A percentile compares a stretch with the other conserved stretches of the same genome.
These are phyloP conservation scores for Dicrostonyx torquatus DNA, from an alignment of 2,797 vertebrate genomes.

Conservation along the genomic window DNA sequence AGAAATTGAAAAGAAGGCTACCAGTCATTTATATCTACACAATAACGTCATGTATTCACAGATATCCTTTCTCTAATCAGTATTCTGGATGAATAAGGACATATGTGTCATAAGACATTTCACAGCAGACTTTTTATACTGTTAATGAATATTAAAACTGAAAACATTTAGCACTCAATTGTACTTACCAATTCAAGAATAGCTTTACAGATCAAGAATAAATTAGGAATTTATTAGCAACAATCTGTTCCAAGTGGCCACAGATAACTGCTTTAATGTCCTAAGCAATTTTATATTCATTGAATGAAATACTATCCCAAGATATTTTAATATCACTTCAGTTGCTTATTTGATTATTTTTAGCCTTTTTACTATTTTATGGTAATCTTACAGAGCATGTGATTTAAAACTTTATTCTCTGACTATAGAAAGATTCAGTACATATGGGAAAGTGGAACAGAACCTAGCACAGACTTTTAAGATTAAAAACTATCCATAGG, in stretches of 20 bases:
- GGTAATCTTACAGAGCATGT: background rate
- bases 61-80: background rate
- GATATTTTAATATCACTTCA: slow-evolving; percentile 23
- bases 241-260: background rate
- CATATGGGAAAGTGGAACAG: background rate
- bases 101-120: background rate
- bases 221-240: background rate
- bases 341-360: slow-evolving; percentile 27
- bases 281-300: background rate
- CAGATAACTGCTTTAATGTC: slow-evolving; percentile 3
- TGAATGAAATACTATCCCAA: slow-evolving; percentile 23
- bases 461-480: slow-evolving; percentile 24
- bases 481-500: background rate
- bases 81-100: slow-evolving; percentile 15
- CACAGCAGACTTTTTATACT: background rate
- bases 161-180: background rate
- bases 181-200: background rate
- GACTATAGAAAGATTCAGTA: background rate
- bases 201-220: slow-evolving; percentile 27
- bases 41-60: background rate
- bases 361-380: background rate
- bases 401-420: slow-evolving; percentile 12
- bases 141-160: background rate
- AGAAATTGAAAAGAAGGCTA: slow-evolving; percentile 31
- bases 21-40: background rate